Evolutionary conservation across 2,113 vertebrate genomes (phyloP), one percentile per base, ranked within the genome.

Genomic region (Trogon melanurus): DNA sequence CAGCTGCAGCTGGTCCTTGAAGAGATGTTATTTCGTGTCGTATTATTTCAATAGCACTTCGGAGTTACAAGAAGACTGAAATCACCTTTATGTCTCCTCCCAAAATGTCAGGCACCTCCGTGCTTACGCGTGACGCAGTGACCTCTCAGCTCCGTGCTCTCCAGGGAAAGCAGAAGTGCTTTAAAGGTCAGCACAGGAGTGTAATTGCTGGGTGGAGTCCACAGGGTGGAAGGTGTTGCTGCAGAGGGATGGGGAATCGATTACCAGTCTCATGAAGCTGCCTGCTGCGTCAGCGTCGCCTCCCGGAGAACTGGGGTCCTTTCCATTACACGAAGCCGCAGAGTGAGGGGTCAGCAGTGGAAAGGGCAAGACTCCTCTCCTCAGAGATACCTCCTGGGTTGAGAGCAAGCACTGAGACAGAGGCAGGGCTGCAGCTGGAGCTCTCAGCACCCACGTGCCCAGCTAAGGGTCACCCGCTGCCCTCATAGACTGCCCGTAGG

Each of bases 401-500:
- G 91, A 13, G 1, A 6, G 22, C 30, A n/a, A 58, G 45, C 74
- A n/a, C 10, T 34, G 41, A 45, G 57, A 8, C 14, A 20, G 38
- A 57, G 41, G 29, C 54, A 78, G 58, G 7, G 17, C 27, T 26
- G 12, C 25, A 19, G 50, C 21, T 16, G 41, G 34, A 69, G 72
- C 50, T 26, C 34, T 50, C 67, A 15, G 34, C 75, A 62, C 25
- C 66, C 65, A 50, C 2, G 1, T 17, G 22, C 34, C 30, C 54
- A 23, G 7, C 20, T 1, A 9, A 15, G 36, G 15, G 20, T 48
- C 72, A 70, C 45, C 23, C 25, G 6, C 10, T 8, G 13, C 29
- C 36, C 34, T 34, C 2, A 0, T 1, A 16, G 19, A 5, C 51
- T 25, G 45, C 18, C 71, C 27, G 0, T 3, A 48, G 41, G 20